Conservation (phyloP, 2,888 invertebrate species). For the Stictocephala bisonia region DNA sequence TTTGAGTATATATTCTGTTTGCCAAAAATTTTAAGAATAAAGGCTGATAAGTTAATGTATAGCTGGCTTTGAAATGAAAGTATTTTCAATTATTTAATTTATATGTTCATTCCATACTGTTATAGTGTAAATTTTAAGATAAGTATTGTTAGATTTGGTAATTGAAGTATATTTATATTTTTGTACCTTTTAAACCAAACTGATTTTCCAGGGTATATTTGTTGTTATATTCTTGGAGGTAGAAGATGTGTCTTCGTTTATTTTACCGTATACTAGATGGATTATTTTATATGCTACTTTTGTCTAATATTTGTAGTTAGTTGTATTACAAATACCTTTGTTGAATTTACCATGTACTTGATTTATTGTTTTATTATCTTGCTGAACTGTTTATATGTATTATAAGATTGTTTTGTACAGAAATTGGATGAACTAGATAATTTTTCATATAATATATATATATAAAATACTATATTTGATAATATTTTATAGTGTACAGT, state of each 20-base stretch:
- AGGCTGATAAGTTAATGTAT: conserved; percentile 30
- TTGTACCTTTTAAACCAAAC: no score
- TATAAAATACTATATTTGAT: background rate
- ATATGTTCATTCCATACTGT: background rate
- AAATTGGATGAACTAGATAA: conserved; percentile 11
- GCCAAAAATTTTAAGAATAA: conserved; percentile 37
- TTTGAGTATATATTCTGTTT: conserved; percentile 30
- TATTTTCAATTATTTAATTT: conserved; percentile 8
- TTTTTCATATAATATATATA: conserved; percentile 6
- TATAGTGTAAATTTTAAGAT: no score
- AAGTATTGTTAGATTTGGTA: no score
- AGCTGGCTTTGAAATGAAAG: background rate
- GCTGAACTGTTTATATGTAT: conserved; percentile 35
- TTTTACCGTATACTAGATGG: no score
- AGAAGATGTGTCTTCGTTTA: no score
- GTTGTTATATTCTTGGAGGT: no score
- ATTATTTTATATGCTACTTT: no score
- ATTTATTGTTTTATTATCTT: conserved; percentile 25
- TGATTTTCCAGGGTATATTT: no score
- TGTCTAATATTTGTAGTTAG: no score
- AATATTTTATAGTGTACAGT: background rate
- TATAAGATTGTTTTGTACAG: conserved; percentile 38
- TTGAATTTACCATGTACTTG: no score
- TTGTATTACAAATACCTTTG: no score
- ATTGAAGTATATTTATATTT: no score